Evolutionary conservation across 2,888 invertebrate species (phyloP), one percentile per base, ranked within the genome.

Genomic region (Meta bourneti): DNA sequence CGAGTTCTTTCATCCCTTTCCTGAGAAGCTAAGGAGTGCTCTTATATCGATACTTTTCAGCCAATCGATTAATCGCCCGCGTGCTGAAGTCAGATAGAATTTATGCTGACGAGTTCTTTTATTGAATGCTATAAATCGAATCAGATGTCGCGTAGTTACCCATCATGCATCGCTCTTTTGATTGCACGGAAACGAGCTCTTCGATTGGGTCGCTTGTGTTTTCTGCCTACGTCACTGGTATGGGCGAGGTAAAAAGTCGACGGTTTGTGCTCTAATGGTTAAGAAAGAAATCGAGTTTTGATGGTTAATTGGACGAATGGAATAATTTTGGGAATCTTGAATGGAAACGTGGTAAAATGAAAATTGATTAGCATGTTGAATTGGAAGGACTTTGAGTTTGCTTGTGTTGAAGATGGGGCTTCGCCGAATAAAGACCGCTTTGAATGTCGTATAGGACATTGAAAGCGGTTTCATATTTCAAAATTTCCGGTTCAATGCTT

Each of bases 71-170:
- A 89, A 89, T 89, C 89, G 89, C 11, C 51, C 78, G 77, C 71
- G 70, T 83, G 89, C 89, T 89, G 89, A 89, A 89, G 95, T 61
- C 94, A 75, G 90, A 90, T 80, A 80, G 90, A 90, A 90, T 90
- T 86, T 90, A 90, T 90, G 90, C 86, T 90, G 90, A 90, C 90
- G 90, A 85, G 86, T n/a, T 70, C 90, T 90, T 90, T 86, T 90
- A 90, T 90, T 86, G 86, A 90, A 85, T 90, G 54, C 61, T 61
- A 89, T 89, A 83, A 89, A 89, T 89, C 89, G 89, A 89, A 89
- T 89, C 83, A 82, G 78, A 70, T 78, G 77, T 78, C 83, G 83
- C 71, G 78, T 78, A 83, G 77, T 79, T 89, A 81, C 89, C 77
- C 89, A 54, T 52, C 83, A 48, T 89, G 83, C 89, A 83, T 72